Conservation (phyloP, 2,888 invertebrate species). For the Cepaea hortensis region DNA sequence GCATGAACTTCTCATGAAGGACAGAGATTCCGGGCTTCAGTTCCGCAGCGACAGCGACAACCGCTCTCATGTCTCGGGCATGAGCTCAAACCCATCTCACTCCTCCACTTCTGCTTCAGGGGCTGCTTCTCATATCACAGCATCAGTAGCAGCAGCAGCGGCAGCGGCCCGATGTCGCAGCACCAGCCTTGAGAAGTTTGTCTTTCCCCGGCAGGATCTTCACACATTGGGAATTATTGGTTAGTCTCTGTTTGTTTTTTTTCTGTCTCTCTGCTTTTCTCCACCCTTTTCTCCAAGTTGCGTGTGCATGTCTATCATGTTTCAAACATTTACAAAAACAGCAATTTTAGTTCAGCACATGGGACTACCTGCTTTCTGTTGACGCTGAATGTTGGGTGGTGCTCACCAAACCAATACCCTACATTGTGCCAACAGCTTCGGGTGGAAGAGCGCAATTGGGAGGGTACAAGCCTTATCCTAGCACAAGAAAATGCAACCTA, state of each 20-base stretch:
- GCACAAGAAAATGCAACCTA: too few species aligned
- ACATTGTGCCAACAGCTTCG: too few species aligned
- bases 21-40: constrained; percentile 74
- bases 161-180: constrained; percentile 61
- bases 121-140: constrained; percentile 71
- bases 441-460: too few species aligned
- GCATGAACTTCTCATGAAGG: constrained; percentile 75
- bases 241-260: constrained; percentile 53
- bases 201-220: constrained; percentile 83
- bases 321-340: too few species aligned
- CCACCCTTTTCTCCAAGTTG: too few species aligned
- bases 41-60: constrained; percentile 78
- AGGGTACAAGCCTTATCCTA: too few species aligned
- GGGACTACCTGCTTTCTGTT: too few species aligned
- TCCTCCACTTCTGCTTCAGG: constrained; percentile 80
- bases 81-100: constrained; percentile 73
- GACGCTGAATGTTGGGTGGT: too few species aligned
- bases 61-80: constrained; percentile 75
- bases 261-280: too few species aligned
- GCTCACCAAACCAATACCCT: too few species aligned
- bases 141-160: constrained; percentile 47
- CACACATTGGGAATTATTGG: constrained; percentile 80
- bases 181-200: constrained; percentile 84
- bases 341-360: too few species aligned
- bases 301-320: too few species aligned